Evolutionary conservation across 1,140 invertebrate species (phyloP), one percentile per base, ranked within the genome.

Genomic region (Conus ventricosus): DNA sequence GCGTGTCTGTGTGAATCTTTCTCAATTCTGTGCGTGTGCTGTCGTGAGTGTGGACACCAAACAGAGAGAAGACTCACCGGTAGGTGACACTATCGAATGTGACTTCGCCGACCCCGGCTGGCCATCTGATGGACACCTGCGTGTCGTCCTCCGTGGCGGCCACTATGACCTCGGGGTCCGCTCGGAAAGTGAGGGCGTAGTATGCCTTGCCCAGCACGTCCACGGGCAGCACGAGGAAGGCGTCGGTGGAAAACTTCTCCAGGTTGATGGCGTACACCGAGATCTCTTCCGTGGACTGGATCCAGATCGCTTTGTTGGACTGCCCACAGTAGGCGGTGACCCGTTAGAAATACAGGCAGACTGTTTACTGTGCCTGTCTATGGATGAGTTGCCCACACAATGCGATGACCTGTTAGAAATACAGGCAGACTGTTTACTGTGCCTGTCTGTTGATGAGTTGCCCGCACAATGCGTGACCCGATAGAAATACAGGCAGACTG

Each of bases 221-320:
- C 1, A 85, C 88, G 5, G 94, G 94, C 11, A 94, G 82, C 5
- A 91, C 93, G 6, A 94, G 82, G 85, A 91, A 94, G 17, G 91
- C 93, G 83, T 94, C 94, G 20, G 90, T 92, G 4, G 93, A 92
- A 23, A 90, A 91, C 15, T 53, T 84, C 51, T 92, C 90, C 82
- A 90, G 90, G 89, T 93, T 94, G 4, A 91, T 89, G 23, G 91
- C 90, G 57, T 92, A 94, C 0, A 93, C 91, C 15, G 91, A 89
- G 15, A 94, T 87, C 51, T 93, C 91, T 25, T 90, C 88, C 25
- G 88, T 85, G 0, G 93, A 88, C 63, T 67, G 27, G 13, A 92
- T 88, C n/a, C 85, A 84, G 17, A 92, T 53, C 7, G 80, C 91
- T 84, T 91, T 91, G 4, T 78, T 75, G 17, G 67, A 71, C 63